Evolutionary conservation across 2,113 vertebrate species (phyloP).

Genomic region (Podiceps cristatus): DNA sequence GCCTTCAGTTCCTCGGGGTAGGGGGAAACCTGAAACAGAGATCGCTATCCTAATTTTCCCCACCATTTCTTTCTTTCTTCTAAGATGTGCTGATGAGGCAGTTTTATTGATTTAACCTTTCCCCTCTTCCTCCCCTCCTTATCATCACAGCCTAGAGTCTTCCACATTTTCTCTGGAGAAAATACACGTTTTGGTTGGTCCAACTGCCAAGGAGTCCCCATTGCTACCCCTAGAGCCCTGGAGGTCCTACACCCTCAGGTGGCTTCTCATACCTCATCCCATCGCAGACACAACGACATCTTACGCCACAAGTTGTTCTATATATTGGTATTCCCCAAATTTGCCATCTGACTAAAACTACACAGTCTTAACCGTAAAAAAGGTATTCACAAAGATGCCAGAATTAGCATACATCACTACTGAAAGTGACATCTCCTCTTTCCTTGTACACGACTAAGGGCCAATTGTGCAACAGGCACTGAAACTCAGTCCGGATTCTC

Average conservation of each 20-base stretch:
- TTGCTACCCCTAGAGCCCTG: background rate
- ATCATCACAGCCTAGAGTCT: background rate
- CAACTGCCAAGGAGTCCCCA: background rate
- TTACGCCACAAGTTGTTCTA: background rate
- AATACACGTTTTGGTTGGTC: background rate
- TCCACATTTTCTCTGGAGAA: background rate
- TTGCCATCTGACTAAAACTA: background rate
- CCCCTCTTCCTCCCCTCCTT: no score
- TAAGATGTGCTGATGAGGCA: background rate
- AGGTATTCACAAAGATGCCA: background rate
- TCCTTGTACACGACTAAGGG: background rate
- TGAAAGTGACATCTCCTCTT: background rate
- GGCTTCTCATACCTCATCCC: background rate
- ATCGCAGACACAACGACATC: background rate
- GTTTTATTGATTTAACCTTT: background rate
- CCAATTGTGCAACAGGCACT: background rate
- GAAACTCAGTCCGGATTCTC: background rate
- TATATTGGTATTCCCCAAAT: background rate
- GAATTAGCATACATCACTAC: background rate
- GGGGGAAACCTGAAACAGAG: background rate
- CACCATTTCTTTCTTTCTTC: background rate
- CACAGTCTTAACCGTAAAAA: background rate
- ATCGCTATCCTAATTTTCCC: background rate
- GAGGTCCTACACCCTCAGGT: background rate
- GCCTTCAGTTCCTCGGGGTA: background rate